Evolutionary conservation across 2,797 vertebrate species (phyloP).

Genomic region (Enteromius afrohamiltoni): DNA sequence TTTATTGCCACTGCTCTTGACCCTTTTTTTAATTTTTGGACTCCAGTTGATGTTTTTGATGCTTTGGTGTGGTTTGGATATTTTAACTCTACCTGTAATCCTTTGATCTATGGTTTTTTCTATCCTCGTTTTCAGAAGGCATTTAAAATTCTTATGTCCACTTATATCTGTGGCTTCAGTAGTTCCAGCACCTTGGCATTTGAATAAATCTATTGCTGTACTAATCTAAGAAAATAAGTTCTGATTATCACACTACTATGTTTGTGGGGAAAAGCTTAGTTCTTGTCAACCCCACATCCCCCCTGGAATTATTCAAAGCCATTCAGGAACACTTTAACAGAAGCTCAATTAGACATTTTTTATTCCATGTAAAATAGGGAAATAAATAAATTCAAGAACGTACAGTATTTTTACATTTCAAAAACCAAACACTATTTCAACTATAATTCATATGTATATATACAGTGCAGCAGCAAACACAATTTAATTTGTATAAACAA

Average conservation of each 20-base stretch:
- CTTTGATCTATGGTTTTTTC: slow-evolving; percentile 54
- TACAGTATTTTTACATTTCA: not conserved
- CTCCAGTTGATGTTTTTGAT: slow-evolving; percentile 48
- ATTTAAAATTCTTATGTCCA: slow-evolving; percentile 45
- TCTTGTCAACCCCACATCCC: too few relatives aligned
- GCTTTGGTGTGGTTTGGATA: slow-evolving; percentile 53
- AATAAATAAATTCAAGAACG: not conserved
- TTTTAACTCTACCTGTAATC: slow-evolving; percentile 55
- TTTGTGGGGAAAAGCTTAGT: not conserved
- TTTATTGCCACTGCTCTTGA: slow-evolving; percentile 45
- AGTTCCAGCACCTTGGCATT: not conserved
- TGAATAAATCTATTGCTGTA: not conserved
- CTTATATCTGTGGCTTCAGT: slow-evolving; percentile 32
- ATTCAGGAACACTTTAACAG: not conserved
- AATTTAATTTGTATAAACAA: not conserved
- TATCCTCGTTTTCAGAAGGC: slow-evolving; percentile 51
- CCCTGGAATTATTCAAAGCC: too few relatives aligned
- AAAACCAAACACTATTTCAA: not conserved
- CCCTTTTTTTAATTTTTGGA: slow-evolving; percentile 47
- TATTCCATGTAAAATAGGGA: not conserved
- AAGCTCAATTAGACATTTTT: not conserved
- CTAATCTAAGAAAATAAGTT: not conserved
- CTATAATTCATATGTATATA: not conserved
- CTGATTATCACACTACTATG: not conserved
- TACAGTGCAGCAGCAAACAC: not conserved